Base-by-base conservation (phyloP, 2,888 invertebrate genomes). In the Drosophila anceps region DNA sequence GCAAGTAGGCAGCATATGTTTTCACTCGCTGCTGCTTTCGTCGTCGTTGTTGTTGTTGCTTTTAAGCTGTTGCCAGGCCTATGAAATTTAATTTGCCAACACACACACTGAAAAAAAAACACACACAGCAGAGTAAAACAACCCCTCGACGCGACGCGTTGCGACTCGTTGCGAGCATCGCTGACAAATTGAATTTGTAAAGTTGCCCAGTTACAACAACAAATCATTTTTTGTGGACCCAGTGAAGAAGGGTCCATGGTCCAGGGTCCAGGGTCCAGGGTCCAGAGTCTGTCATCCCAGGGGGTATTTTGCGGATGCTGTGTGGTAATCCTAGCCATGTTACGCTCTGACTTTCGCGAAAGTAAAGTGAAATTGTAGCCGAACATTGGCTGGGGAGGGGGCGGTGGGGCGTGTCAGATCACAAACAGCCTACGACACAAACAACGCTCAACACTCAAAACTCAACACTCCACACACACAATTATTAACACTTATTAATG, bases 401-500 rank as follows among this genome's bases (percentile, higher is more conserved):
- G 44, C 39, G 58, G 39, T 58, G 43, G 65, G 81, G 75, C 61
- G 79, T 70, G 75, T 44, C 78, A 65, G 55, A 20, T 78, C 33
- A 51, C 55, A 76, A 72, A 65, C 74, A 75, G 77, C 66, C 73
- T 77, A 24, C n/a, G 79, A 62, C 66, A 69, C 29, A 53, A 65
- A 59, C 35, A 37, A 24, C 37, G 27, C 53, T 31, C 53, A 53
- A 51, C 29, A 24, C 29, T 29, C 33, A 33, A 35, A 24, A 53
- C 31, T 18, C 29, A 51, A 20, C 20, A 12, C 50, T 51, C 51
- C 13, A 33, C 53, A 67, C 44, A 71, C 73, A 85, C 86, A 82
- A 90, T 88, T 90, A 88, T 90, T 82, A 90, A 90, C 91, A 90
- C 91, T 88, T 88, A 90, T 88, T 90, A 88, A 82, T 88, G 88